A percentile compares a stretch with the other conserved stretches of the same genome.
phyloP scores from a whole-genome alignment of 2,797 vertebrate species.

The Sebastes kiyomatsui region DNA sequence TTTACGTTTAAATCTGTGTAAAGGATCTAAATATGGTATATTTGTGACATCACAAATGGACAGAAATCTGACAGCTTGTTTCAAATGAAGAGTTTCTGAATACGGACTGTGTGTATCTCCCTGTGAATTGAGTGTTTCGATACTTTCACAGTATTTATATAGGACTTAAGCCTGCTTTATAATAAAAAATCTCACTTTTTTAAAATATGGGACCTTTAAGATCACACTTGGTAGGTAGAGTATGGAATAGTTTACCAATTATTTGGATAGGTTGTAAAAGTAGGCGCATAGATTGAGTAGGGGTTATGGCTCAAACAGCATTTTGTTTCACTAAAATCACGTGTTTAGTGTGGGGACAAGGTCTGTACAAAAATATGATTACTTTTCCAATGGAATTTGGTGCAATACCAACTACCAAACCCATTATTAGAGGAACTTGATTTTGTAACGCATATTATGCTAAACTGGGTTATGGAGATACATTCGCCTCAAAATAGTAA shows the following conservation, averaged over 20 bases:
- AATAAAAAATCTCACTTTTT: not conserved
- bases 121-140: too few species aligned
- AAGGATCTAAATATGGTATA: too few species aligned
- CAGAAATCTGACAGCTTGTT: too few species aligned
- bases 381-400: not conserved
- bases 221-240: not conserved
- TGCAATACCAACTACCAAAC: not conserved
- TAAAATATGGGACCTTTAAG: not conserved
- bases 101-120: too few species aligned
- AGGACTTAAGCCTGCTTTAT: too few species aligned
- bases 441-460: not conserved
- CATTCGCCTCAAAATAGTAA: not conserved
- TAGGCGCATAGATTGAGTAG: not conserved
- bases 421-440: not conserved
- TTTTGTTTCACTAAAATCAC: not conserved
- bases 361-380: not conserved
- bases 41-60: too few species aligned
- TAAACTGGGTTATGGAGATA: not conserved
- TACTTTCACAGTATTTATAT: too few species aligned
- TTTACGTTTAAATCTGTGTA: too few species aligned
- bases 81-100: too few species aligned
- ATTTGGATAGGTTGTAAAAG: not conserved
- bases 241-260: not conserved
- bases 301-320: not conserved
- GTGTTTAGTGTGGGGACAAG: not conserved